A percentile compares a stretch with the other conserved stretches of the same genome.
Conservation (phyloP, 2,113 vertebrate genomes). For the Dromiciops gliroides region DNA sequence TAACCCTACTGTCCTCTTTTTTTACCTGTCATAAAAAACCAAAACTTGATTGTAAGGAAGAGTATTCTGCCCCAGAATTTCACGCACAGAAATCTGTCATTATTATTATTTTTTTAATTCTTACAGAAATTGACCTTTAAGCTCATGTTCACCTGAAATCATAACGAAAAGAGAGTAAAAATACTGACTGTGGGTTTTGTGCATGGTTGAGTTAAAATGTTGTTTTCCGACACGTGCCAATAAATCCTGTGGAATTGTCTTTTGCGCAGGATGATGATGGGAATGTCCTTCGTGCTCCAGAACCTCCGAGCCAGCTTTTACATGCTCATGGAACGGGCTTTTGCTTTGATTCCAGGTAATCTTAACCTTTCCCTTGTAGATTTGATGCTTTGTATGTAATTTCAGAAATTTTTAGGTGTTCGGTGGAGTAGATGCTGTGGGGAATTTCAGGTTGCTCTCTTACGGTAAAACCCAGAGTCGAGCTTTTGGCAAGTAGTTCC, state of each 20-base stretch:
- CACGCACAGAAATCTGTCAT: no score
- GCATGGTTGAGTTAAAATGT: neutral
- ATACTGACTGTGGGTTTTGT: neutral
- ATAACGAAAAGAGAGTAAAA: neutral
- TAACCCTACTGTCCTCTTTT: no score
- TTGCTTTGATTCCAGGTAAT: constrained; percentile 97
- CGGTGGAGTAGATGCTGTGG: neutral
- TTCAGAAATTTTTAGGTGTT: neutral
- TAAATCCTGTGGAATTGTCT: constrained; percentile 56
- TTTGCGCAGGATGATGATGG: constrained; percentile 83
- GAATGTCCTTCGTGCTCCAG: constrained; percentile 79
- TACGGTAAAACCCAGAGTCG: constrained; percentile 67
- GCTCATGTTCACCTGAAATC: constrained; percentile 1
- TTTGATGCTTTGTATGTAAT: neutral
- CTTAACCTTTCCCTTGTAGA: constrained; percentile 46
- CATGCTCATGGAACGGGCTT: constrained; percentile 91
- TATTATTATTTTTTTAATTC: no score
- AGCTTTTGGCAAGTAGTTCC: constrained; percentile 71
- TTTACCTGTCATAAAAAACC: no score
- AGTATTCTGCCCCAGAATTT: no score
- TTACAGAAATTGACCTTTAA: constrained; percentile 29
- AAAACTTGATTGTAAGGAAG: no score
- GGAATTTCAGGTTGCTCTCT: neutral
- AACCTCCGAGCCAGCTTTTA: constrained; percentile 86
- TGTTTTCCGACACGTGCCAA: constrained; percentile 24